Evolutionary conservation across 2,888 invertebrate species (phyloP), one percentile per base, ranked within the genome.

Genomic region (Pterostichus niger): DNA sequence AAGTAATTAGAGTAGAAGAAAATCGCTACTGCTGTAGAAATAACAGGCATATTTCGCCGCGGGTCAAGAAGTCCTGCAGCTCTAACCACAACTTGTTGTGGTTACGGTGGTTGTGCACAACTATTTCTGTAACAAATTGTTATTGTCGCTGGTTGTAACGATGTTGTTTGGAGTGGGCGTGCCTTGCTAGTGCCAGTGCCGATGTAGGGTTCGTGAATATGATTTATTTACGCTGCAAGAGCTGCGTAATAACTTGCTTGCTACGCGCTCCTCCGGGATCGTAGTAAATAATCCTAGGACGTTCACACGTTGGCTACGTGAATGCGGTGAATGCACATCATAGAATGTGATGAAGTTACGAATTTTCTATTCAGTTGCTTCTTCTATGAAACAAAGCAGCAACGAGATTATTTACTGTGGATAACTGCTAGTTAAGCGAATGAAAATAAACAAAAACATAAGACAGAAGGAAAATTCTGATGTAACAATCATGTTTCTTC

Each of bases 71-170:
- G 56, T 17, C 68, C 68, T 7, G 6, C 1, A n/a, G 64, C 64
- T 13, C 33, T 35, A 17, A 40, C 68, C 44, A 44, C 17, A 2
- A 10, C 44, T 40, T 9, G 24, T 15, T 61, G 11, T 17, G 68
- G 68, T 71, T 71, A 44, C 68, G 44, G 68, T 71, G 68, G 68
- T 71, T 71, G 68, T 71, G 44, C 44, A 11, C 82, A 82, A 88
- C 87, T 88, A 88, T 88, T 88, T 88, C 88, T 88, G 88, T 89
- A 90, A 90, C 90, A 90, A 89, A 90, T 89, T 89, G 89, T 89
- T 89, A 89, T 89, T 89, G 89, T 89, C 89, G 90, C 89, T 88
- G 88, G 89, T 31, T 64, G 89, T 89, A 89, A 89, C 89, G 88
- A 89, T 88, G 89, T 89, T 88, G 88, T 88, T 89, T 88, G 87